Evolutionary conservation across 1,140 invertebrate species (phyloP).

Genomic region (Drosophila athabasca): DNA sequence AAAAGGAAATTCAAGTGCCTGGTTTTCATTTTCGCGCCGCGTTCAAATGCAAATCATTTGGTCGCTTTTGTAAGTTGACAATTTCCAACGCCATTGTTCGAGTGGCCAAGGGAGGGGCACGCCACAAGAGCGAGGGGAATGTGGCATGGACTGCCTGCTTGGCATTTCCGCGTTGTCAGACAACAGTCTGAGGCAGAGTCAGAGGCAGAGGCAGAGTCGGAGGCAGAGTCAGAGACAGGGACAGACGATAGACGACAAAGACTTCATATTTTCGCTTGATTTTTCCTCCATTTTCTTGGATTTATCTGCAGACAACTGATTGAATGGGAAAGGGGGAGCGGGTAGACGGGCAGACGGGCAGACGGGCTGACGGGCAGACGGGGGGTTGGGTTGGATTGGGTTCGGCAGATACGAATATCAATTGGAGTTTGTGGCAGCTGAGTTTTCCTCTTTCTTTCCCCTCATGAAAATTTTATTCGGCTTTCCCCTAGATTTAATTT

Average conservation of each 20-base stretch:
- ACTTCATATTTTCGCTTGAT: constrained; percentile 50
- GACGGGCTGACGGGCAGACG: background rate
- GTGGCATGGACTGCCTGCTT: constrained; percentile 37
- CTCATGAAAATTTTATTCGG: constrained; percentile 22
- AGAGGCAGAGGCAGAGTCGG: background rate
- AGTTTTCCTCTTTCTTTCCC: constrained; percentile 10
- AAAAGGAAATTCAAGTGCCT: constrained; percentile 77
- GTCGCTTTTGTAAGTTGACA: constrained; percentile 79
- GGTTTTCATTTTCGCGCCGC: constrained; percentile 76
- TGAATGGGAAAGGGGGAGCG: constrained; percentile 20
- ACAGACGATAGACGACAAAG: constrained; percentile 64
- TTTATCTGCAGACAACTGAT: constrained; percentile 52
- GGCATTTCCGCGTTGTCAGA: constrained; percentile 80
- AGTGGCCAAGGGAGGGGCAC: constrained; percentile 8
- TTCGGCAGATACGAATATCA: constrained; percentile 17
- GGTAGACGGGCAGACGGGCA: background rate
- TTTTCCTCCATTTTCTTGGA: constrained; percentile 38
- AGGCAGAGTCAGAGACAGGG: constrained; percentile 13
- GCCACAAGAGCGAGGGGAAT: background rate
- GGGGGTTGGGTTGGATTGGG: too few relatives aligned
- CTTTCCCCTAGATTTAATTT: constrained; percentile 33
- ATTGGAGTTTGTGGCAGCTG: constrained; percentile 9
- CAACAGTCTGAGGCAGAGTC: constrained; percentile 28
- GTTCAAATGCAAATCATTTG: constrained; percentile 81
- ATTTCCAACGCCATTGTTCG: constrained; percentile 75